Conservation (phyloP, 1,140 invertebrate species). For the Trichonephila clavipes region DNA sequence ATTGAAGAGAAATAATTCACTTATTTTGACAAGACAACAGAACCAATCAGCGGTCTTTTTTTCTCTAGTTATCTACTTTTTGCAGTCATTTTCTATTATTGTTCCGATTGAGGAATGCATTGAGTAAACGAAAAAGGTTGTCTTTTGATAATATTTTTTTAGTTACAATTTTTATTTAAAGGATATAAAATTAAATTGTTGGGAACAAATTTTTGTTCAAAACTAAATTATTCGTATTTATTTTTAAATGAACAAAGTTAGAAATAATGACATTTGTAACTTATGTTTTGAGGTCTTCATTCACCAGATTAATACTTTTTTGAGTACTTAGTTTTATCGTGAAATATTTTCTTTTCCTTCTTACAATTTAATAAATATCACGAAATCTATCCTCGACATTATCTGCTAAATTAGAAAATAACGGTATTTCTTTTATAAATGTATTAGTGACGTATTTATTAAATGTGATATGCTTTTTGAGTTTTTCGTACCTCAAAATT, state of each 20-base stretch:
- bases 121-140: neutral
- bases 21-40: conserved; percentile 36
- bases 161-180: conserved; percentile 26
- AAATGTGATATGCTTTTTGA: too few relatives aligned
- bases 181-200: conserved; percentile 8
- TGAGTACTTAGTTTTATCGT: too few relatives aligned
- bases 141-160: neutral
- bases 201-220: neutral
- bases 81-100: neutral
- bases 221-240: neutral
- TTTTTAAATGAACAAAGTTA: too few relatives aligned
- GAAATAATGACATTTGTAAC: neutral
- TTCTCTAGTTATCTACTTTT: conserved; percentile 21
- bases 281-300: neutral
- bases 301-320: too few relatives aligned
- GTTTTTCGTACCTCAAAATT: too few relatives aligned
- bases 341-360: too few relatives aligned
- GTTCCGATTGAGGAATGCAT: neutral
- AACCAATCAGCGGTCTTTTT: conserved; percentile 5
- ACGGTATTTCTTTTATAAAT: too few relatives aligned
- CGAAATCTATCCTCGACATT: too few relatives aligned
- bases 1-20: conserved; percentile 51
- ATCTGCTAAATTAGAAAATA: too few relatives aligned
- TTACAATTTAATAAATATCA: too few relatives aligned
- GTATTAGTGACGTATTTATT: too few relatives aligned